Evolutionary conservation across 2,888 invertebrate species (phyloP).

Genomic region (Tetrapedia diversipes): DNA sequence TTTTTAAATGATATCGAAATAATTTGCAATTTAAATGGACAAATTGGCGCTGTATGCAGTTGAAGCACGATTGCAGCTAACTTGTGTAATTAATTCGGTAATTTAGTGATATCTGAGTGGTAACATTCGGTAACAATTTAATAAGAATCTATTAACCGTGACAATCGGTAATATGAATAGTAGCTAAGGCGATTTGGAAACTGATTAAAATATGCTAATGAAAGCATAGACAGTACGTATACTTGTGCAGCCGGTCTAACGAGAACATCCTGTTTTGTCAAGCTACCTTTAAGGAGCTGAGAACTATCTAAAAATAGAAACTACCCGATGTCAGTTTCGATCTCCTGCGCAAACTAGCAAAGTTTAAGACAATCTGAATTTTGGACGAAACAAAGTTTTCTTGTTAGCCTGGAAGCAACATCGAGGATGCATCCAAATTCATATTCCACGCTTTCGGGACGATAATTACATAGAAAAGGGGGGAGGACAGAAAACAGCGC

Average conservation of each 20-base stretch:
- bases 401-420: neutral
- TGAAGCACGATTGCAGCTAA: no score
- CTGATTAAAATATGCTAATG: no score
- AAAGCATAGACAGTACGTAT: no score
- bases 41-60: no score
- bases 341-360: conserved; percentile 7
- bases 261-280: neutral
- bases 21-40: no score
- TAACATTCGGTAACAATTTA: no score
- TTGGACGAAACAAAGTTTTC: conserved; percentile 17
- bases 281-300: neutral
- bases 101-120: no score
- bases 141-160: no score
- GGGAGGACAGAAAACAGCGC: neutral
- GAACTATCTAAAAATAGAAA: neutral
- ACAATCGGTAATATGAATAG: no score
- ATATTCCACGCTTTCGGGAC: conserved; percentile 1
- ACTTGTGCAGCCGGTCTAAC: neutral
- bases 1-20: no score
- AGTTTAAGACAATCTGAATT: conserved; percentile 22
- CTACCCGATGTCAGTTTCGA: neutral
- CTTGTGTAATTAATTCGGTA: no score
- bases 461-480: neutral
- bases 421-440: conserved; percentile 14
- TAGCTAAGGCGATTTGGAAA: no score